Evolutionary conservation across 2,113 vertebrate genomes (phyloP).

Genomic region (Callaeas wilsoni): DNA sequence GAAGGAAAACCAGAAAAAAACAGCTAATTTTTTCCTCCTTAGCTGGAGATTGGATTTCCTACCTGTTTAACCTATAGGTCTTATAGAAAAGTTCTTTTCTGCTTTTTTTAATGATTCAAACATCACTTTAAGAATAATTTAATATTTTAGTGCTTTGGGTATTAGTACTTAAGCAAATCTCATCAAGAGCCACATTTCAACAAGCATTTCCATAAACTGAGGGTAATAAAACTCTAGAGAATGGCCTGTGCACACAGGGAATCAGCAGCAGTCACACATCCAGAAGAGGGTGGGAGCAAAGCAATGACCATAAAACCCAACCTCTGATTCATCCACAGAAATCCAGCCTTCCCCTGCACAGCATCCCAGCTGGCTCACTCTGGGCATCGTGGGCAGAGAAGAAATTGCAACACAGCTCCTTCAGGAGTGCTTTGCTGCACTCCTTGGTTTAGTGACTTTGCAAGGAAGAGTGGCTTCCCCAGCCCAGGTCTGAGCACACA

Average conservation of each 20-base stretch:
- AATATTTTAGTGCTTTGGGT: not conserved
- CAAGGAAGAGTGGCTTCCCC: not conserved
- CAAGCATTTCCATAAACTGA: not conserved
- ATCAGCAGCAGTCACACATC: not conserved
- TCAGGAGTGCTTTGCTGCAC: not conserved
- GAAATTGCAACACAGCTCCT: not conserved
- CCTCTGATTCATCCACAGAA: not conserved
- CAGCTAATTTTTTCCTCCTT: not conserved
- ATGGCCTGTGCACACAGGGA: not conserved
- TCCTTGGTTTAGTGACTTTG: not conserved
- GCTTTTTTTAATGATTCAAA: not conserved
- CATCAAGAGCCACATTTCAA: not conserved
- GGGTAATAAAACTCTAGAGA: not conserved
- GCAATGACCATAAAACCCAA: not conserved
- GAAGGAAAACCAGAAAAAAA: not conserved
- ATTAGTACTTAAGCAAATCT: not conserved
- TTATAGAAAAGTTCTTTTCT: not conserved
- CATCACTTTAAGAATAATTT: not conserved
- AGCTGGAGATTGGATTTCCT: not conserved
- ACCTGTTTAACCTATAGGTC: not conserved
- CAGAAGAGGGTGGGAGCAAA: not conserved
- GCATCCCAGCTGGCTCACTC: not conserved
- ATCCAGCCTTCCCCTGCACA: not conserved
- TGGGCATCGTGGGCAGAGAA: not conserved
- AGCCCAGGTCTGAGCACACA: fast-evolving